These are phyloP conservation scores for Nothobranchius kuhntae DNA, from an alignment of 2,113 vertebrate species.

Conservation along the genomic window DNA sequence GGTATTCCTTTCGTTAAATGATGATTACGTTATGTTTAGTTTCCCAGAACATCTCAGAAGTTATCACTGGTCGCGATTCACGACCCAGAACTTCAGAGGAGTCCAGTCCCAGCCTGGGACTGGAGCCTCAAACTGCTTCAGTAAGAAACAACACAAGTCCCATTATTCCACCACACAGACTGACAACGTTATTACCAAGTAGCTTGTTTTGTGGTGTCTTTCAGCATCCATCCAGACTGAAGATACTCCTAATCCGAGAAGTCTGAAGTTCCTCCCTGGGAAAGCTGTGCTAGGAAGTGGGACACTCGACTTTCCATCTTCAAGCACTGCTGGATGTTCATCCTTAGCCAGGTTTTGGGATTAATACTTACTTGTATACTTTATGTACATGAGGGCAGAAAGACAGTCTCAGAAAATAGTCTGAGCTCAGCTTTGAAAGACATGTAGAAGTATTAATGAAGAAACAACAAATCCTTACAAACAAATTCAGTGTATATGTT, in stretches of 20 bases:
- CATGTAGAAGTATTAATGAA: too few relatives aligned
- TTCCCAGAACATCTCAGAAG: conserved; percentile 28
- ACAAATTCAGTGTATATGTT: too few relatives aligned
- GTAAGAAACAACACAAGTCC: conserved; percentile 44
- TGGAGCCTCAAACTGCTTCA: conserved; percentile 26
- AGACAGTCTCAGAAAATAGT: neutral
- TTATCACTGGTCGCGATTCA: conserved; percentile 41
- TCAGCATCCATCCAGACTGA: conserved; percentile 80
- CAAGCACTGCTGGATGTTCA: conserved; percentile 72
- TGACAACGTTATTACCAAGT: neutral
- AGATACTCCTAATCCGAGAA: conserved; percentile 83
- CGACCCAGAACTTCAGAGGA: conserved; percentile 22
- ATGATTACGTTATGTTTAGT: neutral
- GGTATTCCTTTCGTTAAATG: too few relatives aligned
- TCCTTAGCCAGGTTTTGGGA: conserved; percentile 77
- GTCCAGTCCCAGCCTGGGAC: conserved; percentile 11
- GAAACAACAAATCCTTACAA: too few relatives aligned
- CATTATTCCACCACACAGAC: too few relatives aligned
- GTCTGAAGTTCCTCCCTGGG: conserved; percentile 82
- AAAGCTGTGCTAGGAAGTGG: conserved; percentile 79
- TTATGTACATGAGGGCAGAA: neutral
- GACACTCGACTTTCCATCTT: conserved; percentile 79
- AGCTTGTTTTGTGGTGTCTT: conserved; percentile 29
- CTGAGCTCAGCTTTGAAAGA: too few relatives aligned
- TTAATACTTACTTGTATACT: neutral